Conservation (phyloP, 2,888 invertebrate genomes). For the Scaptomyza parva region DNA sequence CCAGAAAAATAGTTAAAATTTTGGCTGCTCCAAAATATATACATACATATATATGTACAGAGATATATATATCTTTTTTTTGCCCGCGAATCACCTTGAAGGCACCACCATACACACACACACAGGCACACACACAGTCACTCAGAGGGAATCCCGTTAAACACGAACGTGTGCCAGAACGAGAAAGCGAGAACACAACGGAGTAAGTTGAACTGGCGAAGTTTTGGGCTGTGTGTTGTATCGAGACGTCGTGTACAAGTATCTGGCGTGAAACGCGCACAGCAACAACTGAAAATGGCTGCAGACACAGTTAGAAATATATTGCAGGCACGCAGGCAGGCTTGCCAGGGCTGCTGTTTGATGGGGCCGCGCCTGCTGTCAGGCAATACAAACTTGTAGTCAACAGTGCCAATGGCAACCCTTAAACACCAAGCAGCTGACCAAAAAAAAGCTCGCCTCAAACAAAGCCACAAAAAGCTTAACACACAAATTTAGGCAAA, state of each 20-base stretch:
- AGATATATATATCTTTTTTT: not conserved
- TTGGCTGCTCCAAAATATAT: not conserved
- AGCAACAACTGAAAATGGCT: conserved; percentile 60
- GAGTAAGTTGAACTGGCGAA: conserved; percentile 1
- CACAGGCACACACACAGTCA: not conserved
- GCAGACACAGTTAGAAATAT: conserved; percentile 27
- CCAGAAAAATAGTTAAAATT: not conserved
- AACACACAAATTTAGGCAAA: not conserved
- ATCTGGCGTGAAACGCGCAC: conserved; percentile 55
- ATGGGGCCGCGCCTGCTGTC: conserved; percentile 24
- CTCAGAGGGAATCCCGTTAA: conserved; percentile 7
- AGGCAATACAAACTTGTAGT: conserved; percentile 5
- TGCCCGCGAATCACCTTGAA: conserved; percentile 19
- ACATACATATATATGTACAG: not conserved
- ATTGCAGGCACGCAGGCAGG: conserved; percentile 8
- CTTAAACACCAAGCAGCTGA: conserved; percentile 38
- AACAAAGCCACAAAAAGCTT: conserved; percentile 3
- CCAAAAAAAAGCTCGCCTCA: conserved; percentile 28
- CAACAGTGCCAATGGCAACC: conserved; percentile 33
- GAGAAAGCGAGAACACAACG: conserved; percentile 1
- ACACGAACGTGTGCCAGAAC: conserved; percentile 5
- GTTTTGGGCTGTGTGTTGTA: not conserved
- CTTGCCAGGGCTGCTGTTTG: conserved; percentile 23
- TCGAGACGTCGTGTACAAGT: conserved; percentile 1
- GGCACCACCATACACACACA: not conserved